phyloP scores from a whole-genome alignment of 2,113 vertebrate genomes.

The Vidua macroura region DNA sequence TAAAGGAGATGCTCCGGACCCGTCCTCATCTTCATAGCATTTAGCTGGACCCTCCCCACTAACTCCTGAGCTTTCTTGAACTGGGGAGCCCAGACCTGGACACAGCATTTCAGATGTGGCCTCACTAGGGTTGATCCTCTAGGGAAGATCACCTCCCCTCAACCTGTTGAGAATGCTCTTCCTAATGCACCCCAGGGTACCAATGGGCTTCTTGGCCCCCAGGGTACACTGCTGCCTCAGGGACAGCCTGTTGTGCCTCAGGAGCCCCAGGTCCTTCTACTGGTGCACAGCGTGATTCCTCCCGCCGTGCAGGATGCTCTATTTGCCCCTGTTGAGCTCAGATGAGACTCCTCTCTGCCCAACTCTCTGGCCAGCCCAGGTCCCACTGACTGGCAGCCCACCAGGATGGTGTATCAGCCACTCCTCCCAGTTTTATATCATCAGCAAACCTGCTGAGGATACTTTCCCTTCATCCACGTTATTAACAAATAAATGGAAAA shows the following conservation, averaged over 20 bases:
- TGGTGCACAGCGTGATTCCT: background rate
- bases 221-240: background rate
- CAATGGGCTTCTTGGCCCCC: no score
- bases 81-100: background rate
- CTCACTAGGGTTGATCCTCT: background rate
- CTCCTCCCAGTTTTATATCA: background rate
- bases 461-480: background rate
- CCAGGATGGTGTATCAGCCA: rapidly evolving
- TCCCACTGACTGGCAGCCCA: background rate
- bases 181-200: background rate
- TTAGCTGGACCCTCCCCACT: background rate
- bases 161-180: background rate
- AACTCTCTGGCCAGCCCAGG: background rate
- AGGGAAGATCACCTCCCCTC: background rate
- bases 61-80: background rate
- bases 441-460: background rate
- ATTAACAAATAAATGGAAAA: background rate
- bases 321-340: background rate
- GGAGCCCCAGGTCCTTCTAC: background rate
- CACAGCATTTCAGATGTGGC: background rate
- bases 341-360: background rate
- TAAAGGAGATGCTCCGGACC: background rate
- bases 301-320: background rate
- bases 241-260: background rate
- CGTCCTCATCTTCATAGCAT: background rate